Base-by-base conservation (phyloP, 2,888 invertebrate species). In the Rhopalosiphum nymphaeae region DNA sequence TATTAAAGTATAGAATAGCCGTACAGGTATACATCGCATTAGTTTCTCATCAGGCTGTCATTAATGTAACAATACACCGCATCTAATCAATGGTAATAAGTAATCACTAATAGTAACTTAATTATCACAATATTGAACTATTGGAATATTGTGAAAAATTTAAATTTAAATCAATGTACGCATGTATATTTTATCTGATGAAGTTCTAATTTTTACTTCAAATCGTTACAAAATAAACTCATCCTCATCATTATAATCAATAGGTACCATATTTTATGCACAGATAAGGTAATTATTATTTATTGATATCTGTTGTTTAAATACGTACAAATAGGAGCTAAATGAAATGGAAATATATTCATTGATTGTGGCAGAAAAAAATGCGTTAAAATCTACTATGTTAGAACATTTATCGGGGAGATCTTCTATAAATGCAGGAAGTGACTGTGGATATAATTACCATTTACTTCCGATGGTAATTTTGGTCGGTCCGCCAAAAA, bases 401-500 rank as follows among this genome's bases (percentile, higher is more conserved):
- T 25, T 94, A 25, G 94, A 94, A 42, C 61, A 91, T 86, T 91
- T 94, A 87, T 94, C 91, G 13, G 91, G 91, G 87, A 94, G 36
- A 53, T 86, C 36, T 53, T 67, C 85, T 42, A 53, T 91, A 61
- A 25, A 29, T 2, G 29, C 26, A 53, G 44, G 44, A 84, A 89
- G 25, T 25, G 10, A 78, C 5, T 57, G 36, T 26, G n/a, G 21
- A 29, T 25, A 13, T 61, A 36, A 89, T 13, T 44, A 56, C 9
- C 25, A 9, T 49, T 46, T 25, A 49, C 29, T 53, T 67, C 85
- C 61, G 0, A 94, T 94, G 86, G 53, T 94, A 7, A 67, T 94
- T 44, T 89, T 94, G 29, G 94, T 94, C 25, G 94, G 94, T 25
- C 94, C 94, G 25, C 90, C 91, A n/a, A 94, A 91, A 49, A 91